Evolutionary conservation across 2,888 invertebrate genomes (phyloP), one percentile per base, ranked within the genome.

Genomic region (Deilephila elpenor): DNA sequence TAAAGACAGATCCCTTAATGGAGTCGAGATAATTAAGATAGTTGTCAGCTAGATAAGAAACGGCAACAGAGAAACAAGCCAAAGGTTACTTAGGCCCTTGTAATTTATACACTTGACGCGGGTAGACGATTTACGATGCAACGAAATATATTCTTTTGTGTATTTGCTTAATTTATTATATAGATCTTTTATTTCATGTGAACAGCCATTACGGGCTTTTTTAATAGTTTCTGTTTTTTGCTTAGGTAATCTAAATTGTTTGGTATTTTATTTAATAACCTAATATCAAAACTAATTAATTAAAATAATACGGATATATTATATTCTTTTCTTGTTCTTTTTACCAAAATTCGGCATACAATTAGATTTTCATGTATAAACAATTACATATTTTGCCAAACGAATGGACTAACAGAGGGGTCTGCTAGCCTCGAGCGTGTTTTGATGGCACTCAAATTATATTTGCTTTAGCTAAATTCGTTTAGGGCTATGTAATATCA

Each of bases 71-170:
- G 72, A 72, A 72, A 72, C 34, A 64, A 72, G 72, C 62, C 72
- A 67, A 59, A 73, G 72, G 72, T 73, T 56, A 34, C 44, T 67
- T 59, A 56, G 70, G 59, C 53, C 70, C 72, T 67, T 73, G 53
- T 73, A 73, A 73, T 73, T 73, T 73, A 73, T 73, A 67, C n/a
- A 56, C 67, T 51, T 25, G 67, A 67, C 67, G 56, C 59, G 67
- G 29, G 70, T 20, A 5, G 44, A 62, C 20, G 37, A 73, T 73
- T 70, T 73, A 73, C 73, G 53, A 17, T 71, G 20, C 71, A 71
- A 29, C 71, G 34, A n/a, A 59, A 71, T 56, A 59, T 71, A 59
- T 56, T 67, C 44, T 64, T 64, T 64, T 37, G 32, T 62, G n/a
- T 64, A 44, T 64, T 20, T 44, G 44, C 14, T 64, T 44, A 44